phyloP scores from a whole-genome alignment of 2,113 vertebrate species.

The Ciconia maguari region DNA sequence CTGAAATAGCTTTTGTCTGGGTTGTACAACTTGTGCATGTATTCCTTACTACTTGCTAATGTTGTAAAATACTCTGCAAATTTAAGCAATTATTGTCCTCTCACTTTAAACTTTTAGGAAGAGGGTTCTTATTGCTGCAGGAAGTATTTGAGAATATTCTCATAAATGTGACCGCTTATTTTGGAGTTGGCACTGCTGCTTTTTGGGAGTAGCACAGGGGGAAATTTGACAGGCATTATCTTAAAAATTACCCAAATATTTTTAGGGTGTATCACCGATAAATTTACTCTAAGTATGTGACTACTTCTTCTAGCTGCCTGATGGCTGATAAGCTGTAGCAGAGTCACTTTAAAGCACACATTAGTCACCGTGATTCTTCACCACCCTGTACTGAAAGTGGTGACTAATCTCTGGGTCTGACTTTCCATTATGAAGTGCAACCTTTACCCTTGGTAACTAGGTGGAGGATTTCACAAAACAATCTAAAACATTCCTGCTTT shows the following conservation, averaged over 20 bases:
- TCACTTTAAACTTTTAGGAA: not conserved
- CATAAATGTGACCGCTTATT: not conserved
- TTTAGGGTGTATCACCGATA: not conserved
- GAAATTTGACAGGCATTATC: not conserved
- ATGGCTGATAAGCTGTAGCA: not conserved
- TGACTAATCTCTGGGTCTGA: conserved; percentile 32
- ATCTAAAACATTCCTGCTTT: not conserved
- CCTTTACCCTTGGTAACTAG: not conserved
- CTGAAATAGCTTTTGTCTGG: not conserved
- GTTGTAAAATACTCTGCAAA: not conserved
- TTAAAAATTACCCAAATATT: not conserved
- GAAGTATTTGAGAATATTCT: not conserved
- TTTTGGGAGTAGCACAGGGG: not conserved
- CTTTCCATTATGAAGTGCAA: not conserved
- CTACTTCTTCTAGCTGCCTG: not conserved
- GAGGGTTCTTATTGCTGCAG: not conserved
- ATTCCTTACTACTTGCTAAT: not conserved
- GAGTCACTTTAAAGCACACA: not conserved
- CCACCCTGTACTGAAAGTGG: not conserved
- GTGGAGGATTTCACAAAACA: not conserved
- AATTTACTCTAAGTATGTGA: not conserved
- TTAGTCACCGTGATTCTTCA: conserved; percentile 27
- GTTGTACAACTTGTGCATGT: not conserved
- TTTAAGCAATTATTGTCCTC: not conserved
- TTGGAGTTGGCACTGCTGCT: not conserved